These are phyloP conservation scores for Amblyteles armatorius DNA, from an alignment of 2,888 invertebrate genomes.

Conservation along the genomic window DNA sequence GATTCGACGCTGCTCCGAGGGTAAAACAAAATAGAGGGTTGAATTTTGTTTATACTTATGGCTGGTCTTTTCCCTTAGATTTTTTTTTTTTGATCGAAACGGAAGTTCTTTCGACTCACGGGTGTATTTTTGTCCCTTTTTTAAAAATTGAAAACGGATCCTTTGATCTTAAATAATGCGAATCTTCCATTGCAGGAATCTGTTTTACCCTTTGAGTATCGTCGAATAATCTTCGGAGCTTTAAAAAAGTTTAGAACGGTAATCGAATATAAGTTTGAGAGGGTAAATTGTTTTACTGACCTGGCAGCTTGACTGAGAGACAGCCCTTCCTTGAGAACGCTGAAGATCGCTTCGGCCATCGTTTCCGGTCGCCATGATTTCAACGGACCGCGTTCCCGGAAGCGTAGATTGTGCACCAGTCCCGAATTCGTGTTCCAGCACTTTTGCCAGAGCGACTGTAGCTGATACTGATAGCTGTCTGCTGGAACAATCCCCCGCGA, in stretches of 20 bases:
- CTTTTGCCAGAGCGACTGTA: constrained; percentile 98
- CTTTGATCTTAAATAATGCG: not conserved
- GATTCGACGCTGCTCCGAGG: not conserved
- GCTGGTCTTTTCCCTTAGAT: not conserved
- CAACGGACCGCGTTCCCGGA: constrained; percentile 95
- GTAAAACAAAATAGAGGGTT: not conserved
- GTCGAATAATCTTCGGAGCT: not conserved
- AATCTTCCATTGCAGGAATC: not conserved
- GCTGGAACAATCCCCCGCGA: constrained; percentile 86
- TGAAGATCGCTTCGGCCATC: constrained; percentile 97
- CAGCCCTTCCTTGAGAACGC: constrained; percentile 95
- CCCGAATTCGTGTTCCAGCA: constrained; percentile 98
- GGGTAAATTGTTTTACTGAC: constrained; percentile 69
- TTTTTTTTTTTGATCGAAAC: constrained; percentile 6
- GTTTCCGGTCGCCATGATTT: constrained; percentile 98
- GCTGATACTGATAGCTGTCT: constrained; percentile 97
- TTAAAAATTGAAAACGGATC: not conserved
- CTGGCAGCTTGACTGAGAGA: constrained; percentile 94
- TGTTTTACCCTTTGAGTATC: not conserved
- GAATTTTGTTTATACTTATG: not conserved
- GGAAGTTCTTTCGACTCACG: not conserved
- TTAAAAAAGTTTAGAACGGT: not conserved
- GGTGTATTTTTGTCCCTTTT: not conserved
- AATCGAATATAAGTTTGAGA: not conserved
- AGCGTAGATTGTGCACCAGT: constrained; percentile 95